Conservation (phyloP, 2,888 invertebrate species). For the Calliphora vomitoria region DNA sequence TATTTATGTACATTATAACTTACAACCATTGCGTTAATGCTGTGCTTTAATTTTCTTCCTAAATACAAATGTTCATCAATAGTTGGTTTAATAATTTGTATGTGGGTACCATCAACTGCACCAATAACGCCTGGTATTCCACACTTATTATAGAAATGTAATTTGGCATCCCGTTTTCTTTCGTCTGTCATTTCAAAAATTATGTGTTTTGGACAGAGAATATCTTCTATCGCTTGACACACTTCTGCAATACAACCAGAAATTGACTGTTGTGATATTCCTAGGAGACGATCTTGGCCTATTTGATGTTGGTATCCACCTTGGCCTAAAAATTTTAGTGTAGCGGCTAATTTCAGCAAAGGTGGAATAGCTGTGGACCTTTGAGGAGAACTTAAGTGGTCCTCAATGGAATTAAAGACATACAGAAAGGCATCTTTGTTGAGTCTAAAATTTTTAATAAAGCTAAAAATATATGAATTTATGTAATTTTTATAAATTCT, state of each 20-base stretch:
- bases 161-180: conserved; percentile 13
- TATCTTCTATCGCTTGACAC: conserved; percentile 3
- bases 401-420: conserved; percentile 1
- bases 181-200: neutral
- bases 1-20: neutral
- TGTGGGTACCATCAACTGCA: neutral
- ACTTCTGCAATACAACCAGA: conserved; percentile 12
- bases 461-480: no score
- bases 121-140: conserved; percentile 10
- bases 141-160: conserved; percentile 7
- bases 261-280: conserved; percentile 9
- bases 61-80: conserved; percentile 17
- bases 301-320: no score
- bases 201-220: conserved; percentile 17
- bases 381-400: neutral
- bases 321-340: conserved; percentile 15
- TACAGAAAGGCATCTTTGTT: conserved; percentile 2
- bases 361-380: conserved; percentile 13
- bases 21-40: conserved; percentile 46
- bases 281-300: no score
- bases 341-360: conserved; percentile 3
- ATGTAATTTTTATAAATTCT: no score
- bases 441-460: no score
- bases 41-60: conserved; percentile 8
- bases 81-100: neutral